Conservation (phyloP, 2,797 vertebrate genomes). For the Falco cherrug region DNA sequence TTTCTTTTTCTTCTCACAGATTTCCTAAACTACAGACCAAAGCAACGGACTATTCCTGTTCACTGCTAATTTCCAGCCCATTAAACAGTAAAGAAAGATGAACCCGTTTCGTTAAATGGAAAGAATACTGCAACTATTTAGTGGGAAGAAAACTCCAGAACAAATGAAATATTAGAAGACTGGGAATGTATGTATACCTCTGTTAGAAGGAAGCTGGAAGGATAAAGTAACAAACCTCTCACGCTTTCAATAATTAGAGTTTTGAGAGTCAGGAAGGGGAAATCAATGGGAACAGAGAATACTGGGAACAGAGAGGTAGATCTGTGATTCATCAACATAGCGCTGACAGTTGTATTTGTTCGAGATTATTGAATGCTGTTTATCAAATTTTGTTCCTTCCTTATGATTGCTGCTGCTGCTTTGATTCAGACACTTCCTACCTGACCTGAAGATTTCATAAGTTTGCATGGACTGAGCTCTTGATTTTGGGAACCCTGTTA, state of each 20-base stretch:
- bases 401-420: background rate
- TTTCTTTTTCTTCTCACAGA: background rate
- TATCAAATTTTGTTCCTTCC: background rate
- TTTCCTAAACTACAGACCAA: constrained; percentile 1
- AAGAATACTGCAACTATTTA: background rate
- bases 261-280: constrained; percentile 1
- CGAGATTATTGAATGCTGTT: constrained; percentile 12
- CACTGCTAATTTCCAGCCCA: constrained; percentile 17
- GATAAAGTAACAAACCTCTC: constrained; percentile 8
- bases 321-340: background rate
- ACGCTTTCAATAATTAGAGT: background rate
- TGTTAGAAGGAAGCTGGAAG: background rate
- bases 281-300: background rate
- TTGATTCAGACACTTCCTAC: background rate
- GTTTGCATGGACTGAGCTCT: background rate
- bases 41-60: background rate
- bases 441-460: background rate
- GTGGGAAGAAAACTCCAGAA: background rate
- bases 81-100: constrained; percentile 12
- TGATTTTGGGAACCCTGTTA: background rate
- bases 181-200: background rate
- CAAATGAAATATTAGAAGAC: constrained; percentile 8
- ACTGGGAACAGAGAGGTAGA: background rate
- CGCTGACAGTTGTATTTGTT: background rate
- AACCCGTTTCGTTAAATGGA: background rate